phyloP scores from a whole-genome alignment of 2,888 invertebrate species.

The Chymomyza amoena region DNA sequence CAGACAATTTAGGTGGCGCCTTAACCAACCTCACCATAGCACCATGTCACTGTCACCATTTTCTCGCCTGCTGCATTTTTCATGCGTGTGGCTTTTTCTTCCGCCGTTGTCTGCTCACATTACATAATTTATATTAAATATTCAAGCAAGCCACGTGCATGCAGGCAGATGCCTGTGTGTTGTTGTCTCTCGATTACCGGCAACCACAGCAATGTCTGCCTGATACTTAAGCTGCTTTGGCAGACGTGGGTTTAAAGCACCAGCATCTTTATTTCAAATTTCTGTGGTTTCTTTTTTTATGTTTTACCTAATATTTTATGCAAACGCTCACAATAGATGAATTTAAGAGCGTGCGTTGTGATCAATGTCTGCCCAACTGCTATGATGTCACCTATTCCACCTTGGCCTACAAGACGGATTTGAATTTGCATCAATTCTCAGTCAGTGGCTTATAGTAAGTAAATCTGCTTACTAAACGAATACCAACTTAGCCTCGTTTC shows the following conservation, averaged over 20 bases:
- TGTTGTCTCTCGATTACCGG: conserved; percentile 6
- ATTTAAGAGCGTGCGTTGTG: conserved; percentile 75
- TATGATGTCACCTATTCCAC: conserved; percentile 77
- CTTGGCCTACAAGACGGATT: conserved; percentile 73
- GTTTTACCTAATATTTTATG: background rate
- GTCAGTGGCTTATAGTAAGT: conserved; percentile 75
- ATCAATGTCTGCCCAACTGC: conserved; percentile 77
- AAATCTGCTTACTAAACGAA: background rate
- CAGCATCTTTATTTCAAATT: background rate
- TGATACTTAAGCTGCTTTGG: background rate
- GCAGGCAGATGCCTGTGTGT: conserved; percentile 15
- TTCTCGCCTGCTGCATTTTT: conserved; percentile 23
- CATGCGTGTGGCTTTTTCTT: conserved; percentile 4
- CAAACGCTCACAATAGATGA: conserved; percentile 49
- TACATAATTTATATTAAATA: conserved; percentile 52
- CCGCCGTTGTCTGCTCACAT: conserved; percentile 6
- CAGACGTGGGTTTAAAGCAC: background rate
- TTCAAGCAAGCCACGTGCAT: conserved; percentile 37
- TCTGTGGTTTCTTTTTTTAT: background rate
- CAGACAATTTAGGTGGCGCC: background rate
- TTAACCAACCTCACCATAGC: background rate
- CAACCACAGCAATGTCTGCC: background rate
- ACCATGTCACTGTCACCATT: background rate
- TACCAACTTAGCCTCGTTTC: background rate
- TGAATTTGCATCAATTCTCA: conserved; percentile 73